Evolutionary conservation across 2,113 vertebrate genomes (phyloP).

Genomic region (Macrotus californicus): DNA sequence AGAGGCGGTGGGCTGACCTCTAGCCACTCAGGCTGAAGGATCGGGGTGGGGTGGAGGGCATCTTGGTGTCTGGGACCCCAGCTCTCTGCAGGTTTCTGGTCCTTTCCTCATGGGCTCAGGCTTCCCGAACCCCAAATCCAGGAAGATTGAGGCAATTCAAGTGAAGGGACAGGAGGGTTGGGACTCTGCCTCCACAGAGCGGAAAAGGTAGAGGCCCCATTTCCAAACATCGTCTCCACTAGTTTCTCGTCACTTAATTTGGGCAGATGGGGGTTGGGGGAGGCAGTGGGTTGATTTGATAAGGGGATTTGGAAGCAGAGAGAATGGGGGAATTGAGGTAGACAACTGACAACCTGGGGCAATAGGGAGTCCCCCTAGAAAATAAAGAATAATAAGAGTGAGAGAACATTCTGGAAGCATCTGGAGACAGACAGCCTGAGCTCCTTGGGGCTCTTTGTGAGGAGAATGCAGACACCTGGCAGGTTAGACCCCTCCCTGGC

Average conservation of each 20-base stretch:
- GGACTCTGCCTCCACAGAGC: fast-evolving
- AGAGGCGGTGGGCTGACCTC: neutral
- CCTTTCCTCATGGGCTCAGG: neutral
- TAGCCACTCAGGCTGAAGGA: neutral
- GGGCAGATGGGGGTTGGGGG: fast-evolving
- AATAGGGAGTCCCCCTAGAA: fast-evolving
- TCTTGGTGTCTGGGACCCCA: neutral
- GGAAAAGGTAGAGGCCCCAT: fast-evolving
- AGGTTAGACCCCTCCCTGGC: neutral
- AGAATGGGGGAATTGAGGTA: neutral
- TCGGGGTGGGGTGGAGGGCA: fast-evolving
- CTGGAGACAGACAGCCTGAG: fast-evolving
- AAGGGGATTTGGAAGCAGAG: neutral
- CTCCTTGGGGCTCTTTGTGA: neutral
- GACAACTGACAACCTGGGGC: too few species aligned
- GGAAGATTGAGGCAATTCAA: neutral
- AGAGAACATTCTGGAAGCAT: neutral
- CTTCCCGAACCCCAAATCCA: neutral
- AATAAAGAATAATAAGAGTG: neutral
- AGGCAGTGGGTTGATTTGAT: fast-evolving
- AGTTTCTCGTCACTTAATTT: neutral
- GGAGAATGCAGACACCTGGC: neutral
- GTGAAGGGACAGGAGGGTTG: fast-evolving
- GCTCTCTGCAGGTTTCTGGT: neutral
- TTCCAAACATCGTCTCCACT: neutral